A percentile compares a stretch with the other conserved stretches of the same genome.
Conservation (phyloP, 2,797 vertebrate genomes). For the Lithobates pipiens region DNA sequence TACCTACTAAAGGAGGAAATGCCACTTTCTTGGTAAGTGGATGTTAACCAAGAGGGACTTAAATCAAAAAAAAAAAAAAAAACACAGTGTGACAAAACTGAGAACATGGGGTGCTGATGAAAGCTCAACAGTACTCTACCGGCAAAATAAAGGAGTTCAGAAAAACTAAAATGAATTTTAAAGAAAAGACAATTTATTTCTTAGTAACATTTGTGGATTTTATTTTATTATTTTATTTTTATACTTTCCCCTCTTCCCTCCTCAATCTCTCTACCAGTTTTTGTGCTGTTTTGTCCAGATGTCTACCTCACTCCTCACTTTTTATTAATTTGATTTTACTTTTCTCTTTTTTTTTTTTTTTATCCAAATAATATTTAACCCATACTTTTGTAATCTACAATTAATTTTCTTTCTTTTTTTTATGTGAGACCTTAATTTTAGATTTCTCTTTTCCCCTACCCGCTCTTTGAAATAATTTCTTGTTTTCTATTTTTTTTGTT, state of each 20-base stretch:
- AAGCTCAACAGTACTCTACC: slow-evolving; percentile 96
- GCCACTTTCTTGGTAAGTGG: slow-evolving; percentile 99
- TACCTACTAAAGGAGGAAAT: slow-evolving; percentile 99
- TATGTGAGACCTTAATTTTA: slow-evolving; percentile 68
- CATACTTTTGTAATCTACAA: slow-evolving; percentile 61
- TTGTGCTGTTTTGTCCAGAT: slow-evolving; percentile 93
- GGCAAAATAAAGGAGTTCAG: slow-evolving; percentile 89
- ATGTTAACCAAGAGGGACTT: slow-evolving; percentile 99
- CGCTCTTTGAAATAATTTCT: slow-evolving; percentile 78
- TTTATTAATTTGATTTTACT: slow-evolving; percentile 62
- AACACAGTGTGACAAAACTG: slow-evolving; percentile 79
- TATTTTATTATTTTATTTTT: slow-evolving; percentile 52
- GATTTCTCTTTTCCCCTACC: slow-evolving; percentile 73
- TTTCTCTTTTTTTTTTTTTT: slow-evolving; percentile 52
- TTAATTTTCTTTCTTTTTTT: slow-evolving; percentile 65
- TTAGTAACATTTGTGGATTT: slow-evolving; percentile 81
- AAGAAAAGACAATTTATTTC: slow-evolving; percentile 83
- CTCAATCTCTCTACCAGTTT: slow-evolving; percentile 83
- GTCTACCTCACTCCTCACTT: slow-evolving; percentile 75
- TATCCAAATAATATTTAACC: slow-evolving; percentile 41
- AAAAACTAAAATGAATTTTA: slow-evolving; percentile 74
- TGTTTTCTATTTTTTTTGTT: slow-evolving; percentile 82
- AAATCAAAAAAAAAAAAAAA: slow-evolving; percentile 80
- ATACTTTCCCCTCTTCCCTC: slow-evolving; percentile 60
- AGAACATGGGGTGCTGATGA: slow-evolving; percentile 92